These are phyloP conservation scores for Allobates femoralis DNA, from an alignment of 2,797 vertebrate genomes.

Conservation along the genomic window DNA sequence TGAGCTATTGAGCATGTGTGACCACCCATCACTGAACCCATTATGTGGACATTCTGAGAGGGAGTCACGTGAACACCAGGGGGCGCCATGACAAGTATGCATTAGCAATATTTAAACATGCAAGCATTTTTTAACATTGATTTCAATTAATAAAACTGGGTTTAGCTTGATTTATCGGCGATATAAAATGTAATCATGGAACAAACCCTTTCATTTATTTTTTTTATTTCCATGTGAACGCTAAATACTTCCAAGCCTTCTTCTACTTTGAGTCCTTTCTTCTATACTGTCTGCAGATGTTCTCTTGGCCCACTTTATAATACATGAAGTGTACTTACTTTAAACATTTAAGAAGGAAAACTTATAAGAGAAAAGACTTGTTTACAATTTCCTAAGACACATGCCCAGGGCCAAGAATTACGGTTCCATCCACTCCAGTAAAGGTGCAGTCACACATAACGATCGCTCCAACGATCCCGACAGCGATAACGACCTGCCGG, in stretches of 20 bases:
- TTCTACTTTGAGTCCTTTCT: background rate
- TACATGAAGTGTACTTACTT: constrained; percentile 31
- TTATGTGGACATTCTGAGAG: background rate
- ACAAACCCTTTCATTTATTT: too few relatives aligned
- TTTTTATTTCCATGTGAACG: background rate
- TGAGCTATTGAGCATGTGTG: background rate
- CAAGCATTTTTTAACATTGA: too few relatives aligned
- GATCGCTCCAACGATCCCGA: too few relatives aligned
- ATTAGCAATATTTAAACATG: background rate
- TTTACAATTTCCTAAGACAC: constrained; percentile 42
- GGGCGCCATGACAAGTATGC: background rate
- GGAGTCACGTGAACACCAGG: background rate
- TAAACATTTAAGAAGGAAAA: constrained; percentile 30
- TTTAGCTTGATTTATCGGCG: too few relatives aligned
- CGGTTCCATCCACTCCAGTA: constrained; percentile 33
- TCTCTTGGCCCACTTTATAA: constrained; percentile 16
- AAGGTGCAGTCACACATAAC: too few relatives aligned
- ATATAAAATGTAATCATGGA: too few relatives aligned
- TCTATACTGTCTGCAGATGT: constrained; percentile 11
- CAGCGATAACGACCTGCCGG: too few relatives aligned
- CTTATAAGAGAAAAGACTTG: constrained; percentile 35
- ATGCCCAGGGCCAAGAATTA: constrained; percentile 37
- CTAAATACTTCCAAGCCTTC: background rate
- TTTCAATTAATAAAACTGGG: too few relatives aligned
- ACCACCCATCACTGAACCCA: background rate